Evolutionary conservation across 2,888 invertebrate genomes (phyloP), one percentile per base, ranked within the genome.

Genomic region (Ophonus ardosiacus): DNA sequence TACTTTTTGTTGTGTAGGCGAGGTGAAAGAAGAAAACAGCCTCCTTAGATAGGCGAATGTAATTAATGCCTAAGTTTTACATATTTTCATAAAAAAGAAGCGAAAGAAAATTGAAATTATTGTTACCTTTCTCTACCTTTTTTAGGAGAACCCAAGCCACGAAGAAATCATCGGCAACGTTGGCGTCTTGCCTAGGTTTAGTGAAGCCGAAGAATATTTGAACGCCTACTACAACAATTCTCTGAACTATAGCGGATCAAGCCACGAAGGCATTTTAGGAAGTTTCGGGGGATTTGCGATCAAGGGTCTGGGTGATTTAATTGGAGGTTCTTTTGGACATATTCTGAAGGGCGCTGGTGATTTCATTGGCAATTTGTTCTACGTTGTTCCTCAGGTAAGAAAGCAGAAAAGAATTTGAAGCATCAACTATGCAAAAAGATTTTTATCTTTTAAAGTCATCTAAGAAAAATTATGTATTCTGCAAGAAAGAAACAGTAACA

Each of bases 241-340:
- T 7, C 17, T n/a, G 7, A 15, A 59, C 17, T 15, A 59, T 6
- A 17, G 0, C 0, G 17, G 59, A 7, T 7, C 68, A 7, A 68
- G 68, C 38, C 68, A 68, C 10, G 68, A 68, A 24, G 68, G 68
- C 68, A 68, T 68, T 0, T 24, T 68, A 13, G 68, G 68, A 24
- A 31, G 18, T 10, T 38, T 68, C 4, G 68, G 68, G 10, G 24
- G 31, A 68, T 10, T 68, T 10, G 68, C 38, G 0, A n/a, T 38
- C 24, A 68, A 7, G n/a, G 68, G 68, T 7, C 10, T 68, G n/a
- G 68, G 68, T 10, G n/a, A 68, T 8, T 13, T 68, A 13, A 21
- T 68, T 21, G 68, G 68, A 68, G 68, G 68, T 21, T 8, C 7
- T 0, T 24, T 38, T 24, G 68, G 68, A 10, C 24, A 68, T 10